Evolutionary conservation across 1,140 invertebrate genomes (phyloP).

Genomic region (Hylyphantes graminicola): DNA sequence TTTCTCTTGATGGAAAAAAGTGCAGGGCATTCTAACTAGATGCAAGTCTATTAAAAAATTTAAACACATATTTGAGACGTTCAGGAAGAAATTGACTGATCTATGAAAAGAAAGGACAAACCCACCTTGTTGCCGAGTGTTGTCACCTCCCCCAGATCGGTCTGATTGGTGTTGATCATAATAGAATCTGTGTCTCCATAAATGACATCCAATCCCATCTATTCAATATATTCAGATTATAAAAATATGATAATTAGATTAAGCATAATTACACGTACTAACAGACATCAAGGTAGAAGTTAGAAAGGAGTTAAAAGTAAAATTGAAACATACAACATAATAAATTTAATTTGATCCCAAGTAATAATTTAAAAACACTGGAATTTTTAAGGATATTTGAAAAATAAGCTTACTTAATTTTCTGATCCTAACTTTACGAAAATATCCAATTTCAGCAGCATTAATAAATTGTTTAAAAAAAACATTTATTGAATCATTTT

Average conservation of each 20-base stretch:
- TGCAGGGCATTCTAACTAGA: too few species aligned
- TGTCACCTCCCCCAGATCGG: slow-evolving; percentile 86
- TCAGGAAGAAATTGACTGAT: too few species aligned
- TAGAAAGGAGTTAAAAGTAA: too few species aligned
- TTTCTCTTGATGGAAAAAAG: too few species aligned
- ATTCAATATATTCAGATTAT: slow-evolving; percentile 49
- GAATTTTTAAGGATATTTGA: background rate
- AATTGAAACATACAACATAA: slow-evolving; percentile 36
- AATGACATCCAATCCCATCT: slow-evolving; percentile 91
- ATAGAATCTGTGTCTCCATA: slow-evolving; percentile 99
- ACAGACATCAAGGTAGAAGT: too few species aligned
- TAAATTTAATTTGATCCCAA: background rate
- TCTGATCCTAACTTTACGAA: too few species aligned
- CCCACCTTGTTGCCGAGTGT: slow-evolving; percentile 77
- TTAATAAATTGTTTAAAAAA: background rate
- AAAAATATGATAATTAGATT: slow-evolving; percentile 3
- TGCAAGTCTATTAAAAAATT: too few species aligned
- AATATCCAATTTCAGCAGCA: too few species aligned
- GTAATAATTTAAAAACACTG: background rate
- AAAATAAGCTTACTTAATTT: background rate
- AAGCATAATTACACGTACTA: too few species aligned
- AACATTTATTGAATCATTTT: background rate
- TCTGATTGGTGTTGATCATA: slow-evolving; percentile 97
- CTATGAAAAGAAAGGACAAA: background rate
- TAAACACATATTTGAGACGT: too few species aligned